These are phyloP conservation scores for Oxycera nigricornis DNA, from an alignment of 2,888 invertebrate species.

Conservation along the genomic window DNA sequence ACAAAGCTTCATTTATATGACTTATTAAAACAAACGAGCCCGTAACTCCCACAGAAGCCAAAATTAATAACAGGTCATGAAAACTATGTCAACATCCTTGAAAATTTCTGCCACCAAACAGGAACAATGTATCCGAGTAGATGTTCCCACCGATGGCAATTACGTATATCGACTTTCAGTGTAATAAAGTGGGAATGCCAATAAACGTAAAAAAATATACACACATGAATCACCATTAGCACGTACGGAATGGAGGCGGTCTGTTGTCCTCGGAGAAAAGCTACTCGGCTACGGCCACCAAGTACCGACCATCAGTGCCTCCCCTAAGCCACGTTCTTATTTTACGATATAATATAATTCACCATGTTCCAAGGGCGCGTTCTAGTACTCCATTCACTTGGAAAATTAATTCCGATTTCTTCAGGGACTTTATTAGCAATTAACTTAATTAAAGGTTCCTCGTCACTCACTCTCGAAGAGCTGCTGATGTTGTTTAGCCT, in stretches of 20 bases:
- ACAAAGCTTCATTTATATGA: background rate
- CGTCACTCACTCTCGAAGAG: background rate
- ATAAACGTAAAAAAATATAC: conserved; percentile 31
- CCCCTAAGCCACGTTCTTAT: background rate
- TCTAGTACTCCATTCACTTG: conserved; percentile 26
- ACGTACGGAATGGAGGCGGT: background rate
- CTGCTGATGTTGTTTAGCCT: background rate
- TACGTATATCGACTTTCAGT: background rate
- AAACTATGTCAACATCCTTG: background rate
- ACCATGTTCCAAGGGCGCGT: background rate
- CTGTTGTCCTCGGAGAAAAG: background rate
- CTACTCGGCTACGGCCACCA: background rate
- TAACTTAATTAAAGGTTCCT: conserved; percentile 30
- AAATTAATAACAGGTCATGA: conserved; percentile 1
- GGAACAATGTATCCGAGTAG: background rate
- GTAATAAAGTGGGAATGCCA: background rate
- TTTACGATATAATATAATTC: conserved; percentile 31
- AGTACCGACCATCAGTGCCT: background rate
- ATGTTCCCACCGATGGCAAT: background rate
- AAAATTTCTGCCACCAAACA: background rate
- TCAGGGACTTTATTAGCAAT: conserved; percentile 27
- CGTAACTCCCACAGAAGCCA: background rate
- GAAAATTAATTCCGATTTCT: conserved; percentile 39
- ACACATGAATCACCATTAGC: background rate
- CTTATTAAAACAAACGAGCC: background rate